Conservation (phyloP, 2,888 invertebrate genomes). For the Rapana venosa region DNA sequence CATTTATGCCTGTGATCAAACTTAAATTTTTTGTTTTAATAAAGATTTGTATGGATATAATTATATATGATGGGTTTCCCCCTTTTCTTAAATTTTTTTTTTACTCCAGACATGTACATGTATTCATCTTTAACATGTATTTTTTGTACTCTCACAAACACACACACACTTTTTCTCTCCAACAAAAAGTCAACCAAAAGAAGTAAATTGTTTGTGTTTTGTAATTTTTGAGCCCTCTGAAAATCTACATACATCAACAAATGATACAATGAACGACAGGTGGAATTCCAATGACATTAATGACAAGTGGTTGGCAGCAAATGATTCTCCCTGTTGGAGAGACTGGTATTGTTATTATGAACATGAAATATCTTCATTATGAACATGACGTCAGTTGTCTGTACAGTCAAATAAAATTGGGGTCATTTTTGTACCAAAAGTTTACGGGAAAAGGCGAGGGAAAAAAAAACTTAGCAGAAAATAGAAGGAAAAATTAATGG, state of each 20-base stretch:
- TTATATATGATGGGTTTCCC: too few relatives aligned
- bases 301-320: neutral
- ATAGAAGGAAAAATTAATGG: neutral
- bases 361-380: neutral
- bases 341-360: neutral
- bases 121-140: too few relatives aligned
- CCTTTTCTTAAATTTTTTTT: too few relatives aligned
- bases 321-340: neutral
- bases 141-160: too few relatives aligned
- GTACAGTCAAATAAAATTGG: neutral
- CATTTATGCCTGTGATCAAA: too few relatives aligned
- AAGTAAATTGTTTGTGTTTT: neutral
- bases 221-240: slow-evolving; percentile 43
- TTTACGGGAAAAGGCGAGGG: neutral
- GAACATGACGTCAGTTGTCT: neutral
- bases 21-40: too few relatives aligned
- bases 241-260: slow-evolving; percentile 39
- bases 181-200: neutral
- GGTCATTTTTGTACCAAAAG: neutral
- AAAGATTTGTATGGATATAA: too few relatives aligned
- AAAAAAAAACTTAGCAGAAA: neutral
- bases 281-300: neutral
- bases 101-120: too few relatives aligned
- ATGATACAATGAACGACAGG: neutral
- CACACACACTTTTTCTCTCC: neutral